Evolutionary conservation across 92 coral and sea anemone species (phyloP), one percentile per base, ranked within the genome.

Genomic region (Hydrozoanthus gracilis): DNA sequence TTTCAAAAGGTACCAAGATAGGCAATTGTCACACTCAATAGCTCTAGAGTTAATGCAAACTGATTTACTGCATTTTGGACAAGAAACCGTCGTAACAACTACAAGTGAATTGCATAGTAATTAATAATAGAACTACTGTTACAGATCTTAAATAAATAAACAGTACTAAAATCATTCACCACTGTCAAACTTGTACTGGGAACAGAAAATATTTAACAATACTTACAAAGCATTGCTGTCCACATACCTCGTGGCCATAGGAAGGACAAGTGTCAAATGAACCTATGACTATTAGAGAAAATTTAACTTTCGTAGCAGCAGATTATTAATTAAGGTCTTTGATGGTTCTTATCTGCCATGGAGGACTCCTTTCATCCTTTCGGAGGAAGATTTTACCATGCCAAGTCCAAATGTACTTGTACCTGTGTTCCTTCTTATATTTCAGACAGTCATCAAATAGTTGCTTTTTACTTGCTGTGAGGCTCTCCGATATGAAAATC

Each of bases 381-480:
- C 77, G 55, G 77, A 72, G 77, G 55, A 72, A 72, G 77, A 72
- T 72, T 27, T 47, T 72, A 27, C 77, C 77, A 72, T 72, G 55
- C 55, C 20, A 72, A 72, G 77, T 72, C 77, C 77, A 72, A 47
- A 72, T 72, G 77, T 72, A 72, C 77, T 72, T 72, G 77, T 45
- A 72, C 51, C 51, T 71, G 51, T 71, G 76, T 71, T 44, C 51
- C 76, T 71, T 71, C 49, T 35, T 69, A 49, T 35, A 69, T 15
- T 3, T 49, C 74, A 69, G 74, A 69, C 74, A 69, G 27, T 69
- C 20, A 35, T 69, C 49, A 44, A 69, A 69, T 69, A 69, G 49
- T 4, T 8, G 74, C 74, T 69, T 69, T 48, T 69, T 69, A 71
- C 16, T 71, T 45, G 76, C 76, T 44, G 54, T 71, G 52, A 71